These are phyloP conservation scores for Osmerus mordax DNA, from an alignment of 2,113 vertebrate genomes.

Conservation along the genomic window DNA sequence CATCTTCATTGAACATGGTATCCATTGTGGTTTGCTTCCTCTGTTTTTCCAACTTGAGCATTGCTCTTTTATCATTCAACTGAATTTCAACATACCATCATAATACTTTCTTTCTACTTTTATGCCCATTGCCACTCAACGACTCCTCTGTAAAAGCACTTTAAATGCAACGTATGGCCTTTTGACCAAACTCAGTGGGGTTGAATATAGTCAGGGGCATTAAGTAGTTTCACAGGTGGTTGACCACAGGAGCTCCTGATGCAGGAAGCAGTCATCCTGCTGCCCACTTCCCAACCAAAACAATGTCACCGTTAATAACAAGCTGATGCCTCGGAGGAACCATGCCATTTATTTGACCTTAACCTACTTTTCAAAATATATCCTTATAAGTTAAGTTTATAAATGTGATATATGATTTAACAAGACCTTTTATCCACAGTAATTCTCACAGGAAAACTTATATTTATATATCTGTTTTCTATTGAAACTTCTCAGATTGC, in stretches of 20 bases:
- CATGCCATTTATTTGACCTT: constrained; percentile 25
- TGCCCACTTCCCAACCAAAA: constrained; percentile 61
- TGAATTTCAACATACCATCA: no score
- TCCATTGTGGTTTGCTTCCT: no score
- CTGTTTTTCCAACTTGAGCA: no score
- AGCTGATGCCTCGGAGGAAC: constrained; percentile 33
- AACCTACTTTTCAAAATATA: not conserved
- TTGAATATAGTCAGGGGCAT: constrained; percentile 52
- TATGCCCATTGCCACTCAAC: constrained; percentile 28
- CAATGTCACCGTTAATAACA: constrained; percentile 53
- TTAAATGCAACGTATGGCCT: constrained; percentile 48
- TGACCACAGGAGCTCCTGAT: constrained; percentile 51
- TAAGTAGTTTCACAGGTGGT: constrained; percentile 62
- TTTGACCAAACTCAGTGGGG: constrained; percentile 39
- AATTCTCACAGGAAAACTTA: no score
- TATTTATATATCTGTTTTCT: not conserved
- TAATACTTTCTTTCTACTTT: not conserved
- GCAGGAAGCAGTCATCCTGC: constrained; percentile 64
- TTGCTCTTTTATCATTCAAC: no score
- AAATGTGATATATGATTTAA: not conserved
- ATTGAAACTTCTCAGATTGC: constrained; percentile 6
- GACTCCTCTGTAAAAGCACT: constrained; percentile 30
- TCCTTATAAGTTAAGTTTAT: constrained; percentile 16
- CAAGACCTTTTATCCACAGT: no score
- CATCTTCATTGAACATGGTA: no score